Conservation (phyloP, 2,113 vertebrate genomes). For the Crypturellus undulatus region DNA sequence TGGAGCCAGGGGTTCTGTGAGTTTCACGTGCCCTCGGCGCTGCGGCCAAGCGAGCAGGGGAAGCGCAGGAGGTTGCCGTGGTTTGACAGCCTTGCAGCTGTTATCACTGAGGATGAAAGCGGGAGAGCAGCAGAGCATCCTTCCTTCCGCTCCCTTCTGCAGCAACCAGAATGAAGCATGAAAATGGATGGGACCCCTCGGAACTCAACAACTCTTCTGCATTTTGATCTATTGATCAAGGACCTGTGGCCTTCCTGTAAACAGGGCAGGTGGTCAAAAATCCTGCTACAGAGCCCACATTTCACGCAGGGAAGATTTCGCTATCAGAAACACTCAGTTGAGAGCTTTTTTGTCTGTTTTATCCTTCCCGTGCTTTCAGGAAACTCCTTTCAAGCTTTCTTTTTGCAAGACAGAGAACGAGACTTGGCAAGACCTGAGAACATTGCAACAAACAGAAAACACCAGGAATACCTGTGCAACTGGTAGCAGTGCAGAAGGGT, state of each 20-base stretch:
- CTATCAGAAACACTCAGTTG: background rate
- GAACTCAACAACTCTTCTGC: background rate
- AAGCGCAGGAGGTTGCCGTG: background rate
- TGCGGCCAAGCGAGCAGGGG: background rate
- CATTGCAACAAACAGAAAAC: background rate
- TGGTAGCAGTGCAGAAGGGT: rapidly evolving
- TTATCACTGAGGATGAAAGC: background rate
- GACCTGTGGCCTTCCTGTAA: background rate
- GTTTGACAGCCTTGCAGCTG: background rate
- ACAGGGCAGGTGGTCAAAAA: rapidly evolving
- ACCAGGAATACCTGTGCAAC: rapidly evolving
- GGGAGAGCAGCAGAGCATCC: background rate
- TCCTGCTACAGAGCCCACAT: too few relatives aligned
- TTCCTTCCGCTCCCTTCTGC: background rate
- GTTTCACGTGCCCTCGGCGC: background rate
- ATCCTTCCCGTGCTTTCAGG: background rate
- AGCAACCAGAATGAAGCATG: background rate
- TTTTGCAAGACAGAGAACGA: background rate
- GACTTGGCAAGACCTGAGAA: background rate
- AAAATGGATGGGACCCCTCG: background rate
- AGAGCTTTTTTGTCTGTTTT: background rate
- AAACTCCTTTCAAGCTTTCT: background rate
- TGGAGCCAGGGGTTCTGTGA: background rate
- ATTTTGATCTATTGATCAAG: background rate
- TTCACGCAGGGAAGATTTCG: too few relatives aligned